A percentile compares a stretch with the other conserved stretches of the same genome.
phyloP scores from a whole-genome alignment of 1,140 invertebrate species.

The Halictus rubicundus region DNA sequence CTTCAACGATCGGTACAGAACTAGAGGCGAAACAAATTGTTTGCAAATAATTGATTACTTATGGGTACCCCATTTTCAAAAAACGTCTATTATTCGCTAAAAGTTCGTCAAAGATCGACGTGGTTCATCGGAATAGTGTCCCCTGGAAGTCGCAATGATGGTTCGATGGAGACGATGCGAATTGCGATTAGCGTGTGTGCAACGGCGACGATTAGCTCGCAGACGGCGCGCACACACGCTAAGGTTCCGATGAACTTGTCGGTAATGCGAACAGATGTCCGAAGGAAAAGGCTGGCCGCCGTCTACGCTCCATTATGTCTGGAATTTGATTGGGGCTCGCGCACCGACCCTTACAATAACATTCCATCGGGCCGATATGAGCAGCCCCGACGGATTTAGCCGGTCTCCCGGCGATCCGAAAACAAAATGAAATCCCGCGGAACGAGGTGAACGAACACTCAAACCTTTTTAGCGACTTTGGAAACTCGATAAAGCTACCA shows the following conservation, averaged over 20 bases:
- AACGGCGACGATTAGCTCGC: neutral
- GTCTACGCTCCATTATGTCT: conserved; percentile 56
- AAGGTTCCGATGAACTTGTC: conserved; percentile 31
- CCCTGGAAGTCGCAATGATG: no score
- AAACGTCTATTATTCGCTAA: no score
- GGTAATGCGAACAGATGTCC: conserved; percentile 51
- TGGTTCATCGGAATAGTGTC: no score
- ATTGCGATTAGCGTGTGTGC: neutral
- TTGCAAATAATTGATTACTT: no score
- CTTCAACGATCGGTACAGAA: no score
- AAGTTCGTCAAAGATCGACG: no score
- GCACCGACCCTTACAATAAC: conserved; percentile 55
- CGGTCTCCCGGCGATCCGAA: neutral
- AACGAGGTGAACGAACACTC: neutral
- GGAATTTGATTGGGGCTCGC: conserved; percentile 63
- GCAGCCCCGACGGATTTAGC: neutral
- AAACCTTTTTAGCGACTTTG: conserved; percentile 8
- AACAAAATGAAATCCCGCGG: conserved; percentile 26
- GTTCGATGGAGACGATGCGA: no score
- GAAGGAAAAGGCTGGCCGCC: conserved; percentile 31
- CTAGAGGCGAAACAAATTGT: no score
- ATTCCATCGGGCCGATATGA: conserved; percentile 47
- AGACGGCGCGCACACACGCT: neutral
- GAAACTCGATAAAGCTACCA: conserved; percentile 10
- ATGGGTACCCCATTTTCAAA: no score